phyloP scores from a whole-genome alignment of 2,113 vertebrate genomes.

The Phoenicopterus ruber region DNA sequence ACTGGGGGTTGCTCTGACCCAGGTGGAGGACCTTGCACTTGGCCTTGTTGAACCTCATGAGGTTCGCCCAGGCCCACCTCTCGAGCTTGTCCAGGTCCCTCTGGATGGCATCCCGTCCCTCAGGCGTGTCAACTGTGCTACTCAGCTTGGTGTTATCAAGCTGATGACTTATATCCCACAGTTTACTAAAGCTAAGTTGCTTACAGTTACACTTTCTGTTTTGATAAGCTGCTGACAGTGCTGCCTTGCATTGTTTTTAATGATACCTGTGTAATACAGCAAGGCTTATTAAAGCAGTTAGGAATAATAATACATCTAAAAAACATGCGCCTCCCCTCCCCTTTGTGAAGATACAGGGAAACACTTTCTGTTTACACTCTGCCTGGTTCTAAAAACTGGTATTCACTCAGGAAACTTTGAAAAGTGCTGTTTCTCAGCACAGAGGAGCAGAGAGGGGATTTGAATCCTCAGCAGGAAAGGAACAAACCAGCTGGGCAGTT shows the following conservation, averaged over 20 bases:
- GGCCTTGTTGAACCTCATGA: background rate
- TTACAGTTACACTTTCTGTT: background rate
- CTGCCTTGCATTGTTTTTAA: no score
- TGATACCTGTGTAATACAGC: background rate
- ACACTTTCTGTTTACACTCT: background rate
- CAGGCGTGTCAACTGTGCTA: rapidly evolving
- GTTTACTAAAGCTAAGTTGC: background rate
- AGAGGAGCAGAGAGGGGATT: background rate
- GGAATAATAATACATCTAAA: background rate
- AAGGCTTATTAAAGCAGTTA: background rate
- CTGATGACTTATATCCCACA: background rate
- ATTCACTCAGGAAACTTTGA: background rate
- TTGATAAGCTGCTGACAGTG: background rate
- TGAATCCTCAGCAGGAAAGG: background rate
- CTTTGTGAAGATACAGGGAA: background rate
- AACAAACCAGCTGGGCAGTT: background rate
- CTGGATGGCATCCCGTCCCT: background rate
- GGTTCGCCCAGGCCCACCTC: background rate
- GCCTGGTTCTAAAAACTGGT: background rate
- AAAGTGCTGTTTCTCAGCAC: background rate
- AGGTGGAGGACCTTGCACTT: background rate
- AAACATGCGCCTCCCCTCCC: background rate
- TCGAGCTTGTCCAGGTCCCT: background rate
- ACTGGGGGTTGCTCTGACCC: rapidly evolving
- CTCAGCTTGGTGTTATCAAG: background rate